phyloP scores from a whole-genome alignment of 1,140 invertebrate species.

The Coptotermes formosanus region DNA sequence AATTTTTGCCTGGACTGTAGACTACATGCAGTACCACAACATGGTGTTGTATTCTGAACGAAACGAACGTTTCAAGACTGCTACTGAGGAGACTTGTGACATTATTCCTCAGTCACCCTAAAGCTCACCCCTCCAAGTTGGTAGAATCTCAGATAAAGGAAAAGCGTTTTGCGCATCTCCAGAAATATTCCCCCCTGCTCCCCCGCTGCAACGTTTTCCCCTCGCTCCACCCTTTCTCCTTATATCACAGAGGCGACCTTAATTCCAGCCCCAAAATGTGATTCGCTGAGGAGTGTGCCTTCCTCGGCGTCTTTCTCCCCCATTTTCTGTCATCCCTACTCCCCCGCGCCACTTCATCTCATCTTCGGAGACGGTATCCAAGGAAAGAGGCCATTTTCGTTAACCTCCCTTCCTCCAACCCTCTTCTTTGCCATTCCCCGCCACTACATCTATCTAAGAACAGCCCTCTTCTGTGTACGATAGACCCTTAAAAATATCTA shows the following conservation, averaged over 20 bases:
- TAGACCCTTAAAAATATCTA: background rate
- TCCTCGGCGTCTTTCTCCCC: background rate
- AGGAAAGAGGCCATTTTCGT: constrained; percentile 14
- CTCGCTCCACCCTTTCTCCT: background rate
- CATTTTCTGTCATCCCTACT: background rate
- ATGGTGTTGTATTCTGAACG: background rate
- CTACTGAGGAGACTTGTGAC: background rate
- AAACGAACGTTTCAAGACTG: background rate
- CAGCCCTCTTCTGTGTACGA: background rate
- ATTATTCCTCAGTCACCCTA: background rate
- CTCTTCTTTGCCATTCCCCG: background rate
- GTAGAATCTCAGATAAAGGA: background rate
- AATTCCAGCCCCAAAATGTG: background rate
- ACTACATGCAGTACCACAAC: background rate
- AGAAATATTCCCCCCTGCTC: background rate
- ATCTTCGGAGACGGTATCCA: constrained; percentile 17
- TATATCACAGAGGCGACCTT: background rate
- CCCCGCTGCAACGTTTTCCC: background rate
- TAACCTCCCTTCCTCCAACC: background rate
- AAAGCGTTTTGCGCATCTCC: constrained; percentile 6
- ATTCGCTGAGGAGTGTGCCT: background rate
- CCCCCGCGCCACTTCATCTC: background rate
- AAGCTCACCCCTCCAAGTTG: background rate
- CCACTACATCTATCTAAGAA: background rate
- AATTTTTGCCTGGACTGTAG: background rate